phyloP scores from a whole-genome alignment of 2,113 vertebrate species.

The human (Homo sapiens) region DNA sequence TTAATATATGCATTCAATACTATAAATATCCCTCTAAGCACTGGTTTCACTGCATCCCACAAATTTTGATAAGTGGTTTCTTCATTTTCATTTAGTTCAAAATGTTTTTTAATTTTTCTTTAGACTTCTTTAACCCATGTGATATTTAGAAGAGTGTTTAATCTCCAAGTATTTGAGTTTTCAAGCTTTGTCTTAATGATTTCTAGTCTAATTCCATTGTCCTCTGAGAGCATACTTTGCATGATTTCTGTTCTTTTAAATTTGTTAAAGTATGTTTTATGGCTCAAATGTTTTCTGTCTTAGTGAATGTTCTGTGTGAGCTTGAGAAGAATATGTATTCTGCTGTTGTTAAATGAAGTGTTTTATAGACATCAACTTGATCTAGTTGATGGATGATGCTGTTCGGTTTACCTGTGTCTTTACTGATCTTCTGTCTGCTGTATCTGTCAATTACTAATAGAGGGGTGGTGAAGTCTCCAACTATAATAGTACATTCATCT shows the following conservation, averaged over 20 bases:
- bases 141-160: background rate
- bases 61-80: background rate
- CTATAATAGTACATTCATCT: background rate
- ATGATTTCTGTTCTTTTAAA: background rate
- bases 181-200: background rate
- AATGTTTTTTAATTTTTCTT: background rate
- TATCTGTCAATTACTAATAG: background rate
- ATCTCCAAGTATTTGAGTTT: background rate
- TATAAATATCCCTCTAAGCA: background rate
- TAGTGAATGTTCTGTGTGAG: background rate
- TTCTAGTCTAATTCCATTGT: background rate
- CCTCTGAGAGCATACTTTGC: background rate
- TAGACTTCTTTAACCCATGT: background rate
- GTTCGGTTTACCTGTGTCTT: background rate
- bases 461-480: background rate
- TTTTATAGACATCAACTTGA: background rate
- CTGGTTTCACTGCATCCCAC: background rate
- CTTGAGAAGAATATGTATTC: slow-evolving; percentile 25
- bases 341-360: background rate
- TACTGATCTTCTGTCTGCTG: background rate
- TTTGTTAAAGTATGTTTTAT: background rate
- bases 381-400: slow-evolving; percentile 17
- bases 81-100: background rate
- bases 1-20: background rate
- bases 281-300: background rate